Conservation (phyloP, 2,113 vertebrate species). For the Sceloporus undulatus region DNA sequence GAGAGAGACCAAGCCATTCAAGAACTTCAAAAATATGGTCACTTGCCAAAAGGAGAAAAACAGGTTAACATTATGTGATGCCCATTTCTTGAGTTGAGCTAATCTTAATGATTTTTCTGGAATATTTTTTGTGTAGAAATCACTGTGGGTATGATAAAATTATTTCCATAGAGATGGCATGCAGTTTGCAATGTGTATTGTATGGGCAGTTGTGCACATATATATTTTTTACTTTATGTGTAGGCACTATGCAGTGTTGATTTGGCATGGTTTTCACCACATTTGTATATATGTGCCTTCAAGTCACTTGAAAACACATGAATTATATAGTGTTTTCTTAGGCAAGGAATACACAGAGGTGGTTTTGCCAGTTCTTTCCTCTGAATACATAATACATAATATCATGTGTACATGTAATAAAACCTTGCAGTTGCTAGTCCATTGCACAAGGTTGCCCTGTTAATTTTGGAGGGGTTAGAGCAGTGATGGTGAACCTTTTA, state of each 20-base stretch:
- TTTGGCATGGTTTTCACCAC: neutral
- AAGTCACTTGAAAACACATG: no score
- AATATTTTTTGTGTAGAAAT: neutral
- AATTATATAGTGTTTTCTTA: no score
- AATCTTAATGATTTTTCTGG: neutral
- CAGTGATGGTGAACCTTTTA: neutral
- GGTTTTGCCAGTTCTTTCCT: no score
- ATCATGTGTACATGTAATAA: neutral
- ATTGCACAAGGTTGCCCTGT: neutral
- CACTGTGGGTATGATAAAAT: neutral
- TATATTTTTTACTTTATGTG: neutral
- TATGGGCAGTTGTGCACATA: neutral
- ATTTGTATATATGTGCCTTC: no score
- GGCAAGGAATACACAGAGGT: no score
- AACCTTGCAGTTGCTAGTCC: neutral
- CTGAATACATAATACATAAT: neutral
- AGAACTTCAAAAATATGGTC: neutral
- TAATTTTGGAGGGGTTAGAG: neutral
- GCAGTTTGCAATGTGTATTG: neutral
- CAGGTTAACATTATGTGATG: conserved; percentile 57
- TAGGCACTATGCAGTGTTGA: neutral
- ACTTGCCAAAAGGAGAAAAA: conserved; percentile 45
- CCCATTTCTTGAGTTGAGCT: conserved; percentile 10
- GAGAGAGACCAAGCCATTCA: conserved; percentile 77
- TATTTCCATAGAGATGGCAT: neutral